A percentile compares a stretch with the other conserved stretches of the same genome.
These are phyloP conservation scores for Pyrgus malvae DNA, from an alignment of 2,888 invertebrate genomes.

Conservation along the genomic window DNA sequence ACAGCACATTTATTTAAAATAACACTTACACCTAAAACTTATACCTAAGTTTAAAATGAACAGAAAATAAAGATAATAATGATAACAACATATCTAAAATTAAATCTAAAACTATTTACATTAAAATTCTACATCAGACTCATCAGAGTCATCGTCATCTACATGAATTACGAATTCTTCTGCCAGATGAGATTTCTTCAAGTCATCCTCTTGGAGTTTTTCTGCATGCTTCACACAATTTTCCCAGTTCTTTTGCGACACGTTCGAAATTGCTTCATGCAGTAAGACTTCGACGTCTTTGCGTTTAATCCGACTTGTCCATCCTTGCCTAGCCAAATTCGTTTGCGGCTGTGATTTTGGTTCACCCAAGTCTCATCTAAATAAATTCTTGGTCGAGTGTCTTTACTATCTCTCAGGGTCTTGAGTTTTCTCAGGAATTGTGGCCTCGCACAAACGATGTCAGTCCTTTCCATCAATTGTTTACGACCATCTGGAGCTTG, in stretches of 20 bases:
- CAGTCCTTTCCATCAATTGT: not conserved
- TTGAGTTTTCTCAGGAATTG: not conserved
- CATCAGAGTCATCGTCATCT: slow-evolving; percentile 5
- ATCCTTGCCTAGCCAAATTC: too few species aligned
- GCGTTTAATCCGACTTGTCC: too few species aligned
- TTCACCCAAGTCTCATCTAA: too few species aligned
- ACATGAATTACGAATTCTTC: slow-evolving; percentile 2
- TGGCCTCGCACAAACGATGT: not conserved
- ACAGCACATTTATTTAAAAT: not conserved
- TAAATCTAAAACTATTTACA: slow-evolving; percentile 1
- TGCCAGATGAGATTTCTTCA: slow-evolving; percentile 2
- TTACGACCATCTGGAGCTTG: not conserved
- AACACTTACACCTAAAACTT: not conserved
- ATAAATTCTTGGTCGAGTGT: too few species aligned
- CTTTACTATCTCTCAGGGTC: too few species aligned
- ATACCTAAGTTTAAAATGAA: not conserved
- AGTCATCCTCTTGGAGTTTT: slow-evolving; percentile 3
- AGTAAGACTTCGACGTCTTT: not conserved
- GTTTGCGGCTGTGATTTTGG: too few species aligned
- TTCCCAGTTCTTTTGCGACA: slow-evolving; percentile 1
- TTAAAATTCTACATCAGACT: slow-evolving; percentile 1
- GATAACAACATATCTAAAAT: slow-evolving; percentile 2
- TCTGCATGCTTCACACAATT: slow-evolving; percentile 1
- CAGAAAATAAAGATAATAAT: not conserved
- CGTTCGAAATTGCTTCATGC: slow-evolving; percentile 3